Percentiles rank a stretch among this genome's conserved stretches.
Evolutionary conservation across 2,113 vertebrate species (phyloP).

Genomic region (Kryptolebias marmoratus): DNA sequence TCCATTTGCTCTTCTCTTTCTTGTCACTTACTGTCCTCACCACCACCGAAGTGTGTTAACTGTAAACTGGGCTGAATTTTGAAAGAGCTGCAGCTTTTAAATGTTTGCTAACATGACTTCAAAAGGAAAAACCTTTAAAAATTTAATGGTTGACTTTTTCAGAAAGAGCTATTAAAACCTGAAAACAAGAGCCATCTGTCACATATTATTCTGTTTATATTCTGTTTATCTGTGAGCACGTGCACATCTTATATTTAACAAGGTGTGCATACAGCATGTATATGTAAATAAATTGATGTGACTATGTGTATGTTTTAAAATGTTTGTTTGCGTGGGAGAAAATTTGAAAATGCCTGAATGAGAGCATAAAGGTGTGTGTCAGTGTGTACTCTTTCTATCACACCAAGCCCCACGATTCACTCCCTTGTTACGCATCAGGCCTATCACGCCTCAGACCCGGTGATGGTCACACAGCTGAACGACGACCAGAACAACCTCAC

Average conservation of each 20-base stretch:
- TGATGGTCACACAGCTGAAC: constrained; percentile 37
- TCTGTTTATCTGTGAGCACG: not conserved
- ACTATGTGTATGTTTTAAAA: constrained; percentile 1
- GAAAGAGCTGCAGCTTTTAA: not conserved
- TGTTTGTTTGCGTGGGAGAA: not conserved
- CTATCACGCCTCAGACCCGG: constrained; percentile 28
- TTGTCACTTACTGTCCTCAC: not conserved
- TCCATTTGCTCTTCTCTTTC: not conserved
- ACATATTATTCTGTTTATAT: not conserved
- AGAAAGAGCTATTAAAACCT: constrained; percentile 7
- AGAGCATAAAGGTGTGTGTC: constrained; percentile 26
- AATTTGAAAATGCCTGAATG: constrained; percentile 21
- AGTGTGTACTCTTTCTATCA: constrained; percentile 20
- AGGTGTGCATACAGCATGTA: constrained; percentile 4
- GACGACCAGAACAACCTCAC: constrained; percentile 23
- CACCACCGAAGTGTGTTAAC: constrained; percentile 1
- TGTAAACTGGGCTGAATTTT: constrained; percentile 13
- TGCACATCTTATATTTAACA: constrained; percentile 7
- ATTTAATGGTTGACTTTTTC: constrained; percentile 11
- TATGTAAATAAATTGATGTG: constrained; percentile 15
- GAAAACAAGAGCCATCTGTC: constrained; percentile 9
- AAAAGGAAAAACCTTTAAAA: constrained; percentile 5
- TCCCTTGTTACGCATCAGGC: constrained; percentile 51
- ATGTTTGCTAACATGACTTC: not conserved
- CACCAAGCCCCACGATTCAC: constrained; percentile 34